Percentiles rank a stretch among this genome's conserved stretches.
Conservation (phyloP, 2,888 invertebrate genomes). For the Meandrusa payeni region DNA sequence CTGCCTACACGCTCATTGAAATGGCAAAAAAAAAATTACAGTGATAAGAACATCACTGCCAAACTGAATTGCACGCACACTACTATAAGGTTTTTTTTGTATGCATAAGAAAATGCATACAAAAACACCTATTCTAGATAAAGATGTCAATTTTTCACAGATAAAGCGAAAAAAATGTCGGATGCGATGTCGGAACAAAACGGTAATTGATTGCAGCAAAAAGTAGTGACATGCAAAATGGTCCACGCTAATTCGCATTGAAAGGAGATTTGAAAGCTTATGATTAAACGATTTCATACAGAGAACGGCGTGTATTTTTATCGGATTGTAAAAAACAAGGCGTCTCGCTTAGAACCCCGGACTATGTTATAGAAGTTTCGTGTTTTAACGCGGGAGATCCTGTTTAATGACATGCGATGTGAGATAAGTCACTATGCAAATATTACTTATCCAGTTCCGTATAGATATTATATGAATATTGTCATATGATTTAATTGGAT, state of each 20-base stretch:
- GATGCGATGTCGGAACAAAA: slow-evolving; percentile 35
- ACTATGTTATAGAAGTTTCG: slow-evolving; percentile 45
- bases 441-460: slow-evolving; percentile 14
- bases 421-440: neutral
- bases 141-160: slow-evolving; percentile 15
- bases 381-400: slow-evolving; percentile 27
- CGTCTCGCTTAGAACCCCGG: slow-evolving; percentile 35
- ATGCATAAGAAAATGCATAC: neutral
- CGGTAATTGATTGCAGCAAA: slow-evolving; percentile 50
- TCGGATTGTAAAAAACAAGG: slow-evolving; percentile 46
- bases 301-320: slow-evolving; percentile 55
- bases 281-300: slow-evolving; percentile 59
- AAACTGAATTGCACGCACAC: neutral
- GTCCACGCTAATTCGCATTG: slow-evolving; percentile 50
- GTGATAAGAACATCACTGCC: neutral
- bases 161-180: slow-evolving; percentile 10
- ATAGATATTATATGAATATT: neutral
- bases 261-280: slow-evolving; percentile 64
- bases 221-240: slow-evolving; percentile 56
- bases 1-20: too few species aligned
- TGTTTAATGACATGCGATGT: slow-evolving; percentile 17
- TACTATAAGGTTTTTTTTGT: neutral
- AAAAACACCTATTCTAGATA: slow-evolving; percentile 4
- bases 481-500: too few species aligned
- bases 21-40: too few species aligned